Evolutionary conservation across 2,888 invertebrate genomes (phyloP), one percentile per base, ranked within the genome.

Genomic region (Agrochola circellaris): DNA sequence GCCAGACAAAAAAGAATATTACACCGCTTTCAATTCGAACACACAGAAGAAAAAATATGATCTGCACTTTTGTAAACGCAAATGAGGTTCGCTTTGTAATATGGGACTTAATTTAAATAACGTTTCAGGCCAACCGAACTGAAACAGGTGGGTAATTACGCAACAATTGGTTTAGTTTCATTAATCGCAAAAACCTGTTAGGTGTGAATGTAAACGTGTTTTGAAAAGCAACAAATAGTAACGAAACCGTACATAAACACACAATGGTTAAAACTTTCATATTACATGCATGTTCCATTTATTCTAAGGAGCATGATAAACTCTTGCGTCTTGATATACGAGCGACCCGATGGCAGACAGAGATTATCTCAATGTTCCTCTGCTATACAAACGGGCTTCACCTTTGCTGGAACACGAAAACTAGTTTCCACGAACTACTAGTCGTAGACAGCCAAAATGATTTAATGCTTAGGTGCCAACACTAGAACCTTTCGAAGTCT

Each of bases 41-140:
- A 93, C 92, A 94, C 93, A 93, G 93, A 92, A 93, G 91, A 81
- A 95, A 95, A 95, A 96, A 95, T 95, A 95, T 95, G 93, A 95
- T 96, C 95, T 94, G 92, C 94, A 96, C 95, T 95, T 95, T 95
- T 95, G 93, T 95, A 92, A 95, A 95, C 92, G 94, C 93, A 96
- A 96, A 96, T 96, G 95, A 96, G 94, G 92, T 94, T 94, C 93
- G 91, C 93, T 96, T 95, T 95, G 94, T 92, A 94, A 94, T 92
- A 91, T 92, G 89, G 90, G 92, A 92, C 92, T 94, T 93, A 93
- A 95, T 95, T 95, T 94, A 94, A 94, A 95, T 94, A 94, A 92
- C 89, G 89, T 91, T 90, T 91, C 90, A 89, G 89, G 89, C 88
- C 86, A 90, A 89, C 88, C 90, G 89, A 90, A 89, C 89, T 87